A percentile compares a stretch with the other conserved stretches of the same genome.
phyloP scores from a whole-genome alignment of 2,797 vertebrate species.

The Mus caroli region DNA sequence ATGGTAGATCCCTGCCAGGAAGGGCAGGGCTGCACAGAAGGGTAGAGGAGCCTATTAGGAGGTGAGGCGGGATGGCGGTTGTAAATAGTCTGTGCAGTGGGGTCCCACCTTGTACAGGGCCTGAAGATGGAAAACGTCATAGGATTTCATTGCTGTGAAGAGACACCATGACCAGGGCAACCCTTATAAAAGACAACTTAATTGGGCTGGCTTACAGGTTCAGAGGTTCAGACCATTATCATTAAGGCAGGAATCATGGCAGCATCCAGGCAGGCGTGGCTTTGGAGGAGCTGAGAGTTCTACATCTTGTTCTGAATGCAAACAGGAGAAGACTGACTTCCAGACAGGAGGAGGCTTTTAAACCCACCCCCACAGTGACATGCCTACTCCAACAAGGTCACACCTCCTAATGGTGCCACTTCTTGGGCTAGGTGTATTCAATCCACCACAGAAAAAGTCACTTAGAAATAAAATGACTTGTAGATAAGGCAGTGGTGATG shows the following conservation, averaged over 20 bases:
- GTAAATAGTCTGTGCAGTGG: not conserved
- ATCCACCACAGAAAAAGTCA: not conserved
- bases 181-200: not conserved
- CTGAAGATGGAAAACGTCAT: not conserved
- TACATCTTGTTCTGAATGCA: not conserved
- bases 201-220: not conserved
- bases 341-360: not conserved
- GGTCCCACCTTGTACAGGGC: too few relatives aligned
- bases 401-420: not conserved
- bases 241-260: not conserved
- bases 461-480: not conserved
- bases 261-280: too few relatives aligned
- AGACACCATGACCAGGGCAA: not conserved
- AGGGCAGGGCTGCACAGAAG: not conserved
- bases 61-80: not conserved
- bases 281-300: not conserved
- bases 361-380: not conserved
- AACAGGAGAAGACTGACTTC: not conserved
- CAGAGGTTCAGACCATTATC: not conserved
- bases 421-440: not conserved
- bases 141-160: not conserved
- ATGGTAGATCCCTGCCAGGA: rapidly evolving
- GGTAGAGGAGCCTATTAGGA: not conserved
- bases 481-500: not conserved
- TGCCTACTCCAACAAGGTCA: not conserved